Base-by-base conservation (phyloP, 2,113 vertebrate species). In the Pseudorectes ferrugineus region DNA sequence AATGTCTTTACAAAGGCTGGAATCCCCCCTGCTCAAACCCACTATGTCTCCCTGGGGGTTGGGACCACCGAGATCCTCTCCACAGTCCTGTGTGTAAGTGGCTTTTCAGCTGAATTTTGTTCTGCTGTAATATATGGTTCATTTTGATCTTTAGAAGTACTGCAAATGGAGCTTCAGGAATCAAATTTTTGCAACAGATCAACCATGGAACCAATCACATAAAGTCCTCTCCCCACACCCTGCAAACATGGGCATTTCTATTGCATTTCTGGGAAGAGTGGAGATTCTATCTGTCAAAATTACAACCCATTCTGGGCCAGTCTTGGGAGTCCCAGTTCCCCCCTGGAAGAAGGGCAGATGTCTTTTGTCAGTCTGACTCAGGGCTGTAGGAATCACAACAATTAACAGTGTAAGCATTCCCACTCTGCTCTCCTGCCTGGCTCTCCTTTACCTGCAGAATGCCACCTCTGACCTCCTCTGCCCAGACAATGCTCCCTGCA, bases 1-100 rank as follows among this genome's bases (percentile, higher is more conserved):
- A 97, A 96, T 15, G 95, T 99, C 87, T 98, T 99, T 77, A 85
- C 83, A 40, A 97, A 96, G 6, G 98, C 98, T 38, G 98, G 98
- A 74, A 98, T 99, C 55, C 81, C 94, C 14, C 65, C 96, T 43
- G 23, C 85, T 49, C 96, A 98, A 93, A 96, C 97, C n/a, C 95
- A 82, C 42, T 98, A 98, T 5, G 92, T 95, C 4, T 97, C 98
- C 16, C 76, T 99, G 77, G 98, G 98, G 54, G 93, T 97, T 17
- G 98, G 98, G 3, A 85, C 98, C 57, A 97, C 97, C 3, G 98
- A 99, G 95, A 35, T 98, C 40, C n/a, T 63, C 42, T 95, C 97
- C 57, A 98, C 97, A 38, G 3, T 98, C 19, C 14, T 73, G 29
- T 98, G 98, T 94, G 98, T 99, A 95, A 98, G 98, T 97, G 61